Base-by-base conservation (phyloP, 1,140 invertebrate genomes). In the Anastatus disparis region DNA sequence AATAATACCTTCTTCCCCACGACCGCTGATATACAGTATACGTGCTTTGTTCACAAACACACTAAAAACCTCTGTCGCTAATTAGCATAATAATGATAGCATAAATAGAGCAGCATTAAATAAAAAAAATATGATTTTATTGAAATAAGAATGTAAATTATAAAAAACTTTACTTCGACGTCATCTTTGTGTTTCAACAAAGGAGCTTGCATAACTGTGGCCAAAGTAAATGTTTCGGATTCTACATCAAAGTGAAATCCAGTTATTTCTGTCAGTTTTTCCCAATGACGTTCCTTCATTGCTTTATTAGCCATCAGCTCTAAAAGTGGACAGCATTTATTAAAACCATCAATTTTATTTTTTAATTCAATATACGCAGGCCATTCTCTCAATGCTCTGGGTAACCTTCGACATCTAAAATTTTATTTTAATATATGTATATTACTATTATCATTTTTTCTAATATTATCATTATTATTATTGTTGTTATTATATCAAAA, bases 281-380 rank as follows among this genome's bases (percentile, higher is more conserved):
- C 87, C 95, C 95, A 97, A 84, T 97, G 95, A 40, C 95, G 86
- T 12, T 92, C 90, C 83, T 95, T 95, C 94, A 97, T 95, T 2
- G 94, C 91, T 81, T 93, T 94, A 78, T 95, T 93, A 0, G 94
- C 92, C 95, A 97, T 96, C 70, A 96, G 79, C 80, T 96, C 94
- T 13, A 97, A 85, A 17, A 97, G 79, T 0, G 95, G 95, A 78
- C 94, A 95, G 62, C 92, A 94, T 78, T 95, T 93, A 78, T 93
- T 95, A 78, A 97, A 96, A 75, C 96, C 94, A 72, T 96, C 94
- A 73, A 97, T 95, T 80, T 93, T 95, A 73, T 93, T 93, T 74
- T 94, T 95, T 53, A 96, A 82, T 74, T 95, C 93, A 27, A 93
- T 90, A 82, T 89, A 97, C 0, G 95, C 95, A 3, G 93, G 93